These are phyloP conservation scores for Ophion ellenae DNA, from an alignment of 2,888 invertebrate genomes.

Conservation along the genomic window DNA sequence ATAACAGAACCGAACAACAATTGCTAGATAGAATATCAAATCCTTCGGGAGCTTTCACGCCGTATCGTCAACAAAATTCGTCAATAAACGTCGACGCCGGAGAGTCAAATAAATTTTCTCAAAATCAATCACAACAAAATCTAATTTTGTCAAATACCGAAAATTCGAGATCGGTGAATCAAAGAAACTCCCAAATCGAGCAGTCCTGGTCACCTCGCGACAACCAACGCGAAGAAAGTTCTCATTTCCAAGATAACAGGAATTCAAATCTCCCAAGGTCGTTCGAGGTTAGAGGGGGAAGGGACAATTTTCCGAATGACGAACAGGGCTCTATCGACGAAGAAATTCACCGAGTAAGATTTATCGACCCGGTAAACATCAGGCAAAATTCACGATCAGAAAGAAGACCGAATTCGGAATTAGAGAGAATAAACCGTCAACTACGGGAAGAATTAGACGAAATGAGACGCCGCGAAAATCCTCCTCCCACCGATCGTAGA, in stretches of 20 bases:
- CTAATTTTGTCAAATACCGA: not conserved
- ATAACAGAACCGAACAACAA: too few relatives aligned
- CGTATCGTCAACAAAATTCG: not conserved
- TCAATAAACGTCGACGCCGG: not conserved
- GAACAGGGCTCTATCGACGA: not conserved
- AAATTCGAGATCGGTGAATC: conserved; percentile 5
- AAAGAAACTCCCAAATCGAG: conserved; percentile 1
- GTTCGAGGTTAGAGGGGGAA: not conserved
- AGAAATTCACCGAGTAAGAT: not conserved
- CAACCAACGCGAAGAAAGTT: conserved; percentile 6
- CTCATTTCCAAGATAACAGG: not conserved
- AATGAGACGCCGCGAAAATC: not conserved
- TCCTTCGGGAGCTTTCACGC: not conserved
- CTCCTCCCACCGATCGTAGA: not conserved
- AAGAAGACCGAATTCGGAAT: not conserved
- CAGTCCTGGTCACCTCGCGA: not conserved
- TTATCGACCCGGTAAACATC: not conserved
- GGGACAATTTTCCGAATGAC: not conserved
- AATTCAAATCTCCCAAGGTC: conserved; percentile 4
- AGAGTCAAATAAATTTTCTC: conserved; percentile 2
- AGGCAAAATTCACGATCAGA: conserved; percentile 2
- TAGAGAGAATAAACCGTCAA: not conserved
- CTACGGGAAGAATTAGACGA: not conserved
- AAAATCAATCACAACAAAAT: not conserved
- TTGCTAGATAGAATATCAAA: conserved; percentile 5